A percentile compares a stretch with the other conserved stretches of the same genome.
These are phyloP conservation scores for Cryptomyrus ogoouensis DNA, from an alignment of 2,113 vertebrate genomes.

Conservation along the genomic window DNA sequence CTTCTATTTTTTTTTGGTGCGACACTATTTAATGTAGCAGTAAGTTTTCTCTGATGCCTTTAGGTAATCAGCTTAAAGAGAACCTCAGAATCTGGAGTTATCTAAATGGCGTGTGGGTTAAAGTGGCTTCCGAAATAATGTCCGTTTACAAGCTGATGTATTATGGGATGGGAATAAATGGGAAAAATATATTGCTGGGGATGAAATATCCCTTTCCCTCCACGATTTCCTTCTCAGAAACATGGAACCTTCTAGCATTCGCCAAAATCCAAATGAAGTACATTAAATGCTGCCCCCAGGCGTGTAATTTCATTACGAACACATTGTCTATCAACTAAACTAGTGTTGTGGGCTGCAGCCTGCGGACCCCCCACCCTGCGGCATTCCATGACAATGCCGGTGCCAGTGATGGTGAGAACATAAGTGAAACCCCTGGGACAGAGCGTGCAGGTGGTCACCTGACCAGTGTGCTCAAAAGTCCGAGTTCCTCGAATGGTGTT, in stretches of 20 bases:
- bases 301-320: conserved; percentile 28
- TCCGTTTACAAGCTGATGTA: neutral
- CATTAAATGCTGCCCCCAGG: conserved; percentile 32
- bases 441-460: neutral
- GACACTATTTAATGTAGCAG: neutral
- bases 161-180: conserved; percentile 1
- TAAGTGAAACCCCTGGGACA: neutral
- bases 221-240: neutral
- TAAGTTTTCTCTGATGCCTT: neutral
- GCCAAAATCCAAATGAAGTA: conserved; percentile 19
- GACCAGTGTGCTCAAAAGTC: neutral
- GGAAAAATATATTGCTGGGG: conserved; percentile 9
- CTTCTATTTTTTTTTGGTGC: neutral
- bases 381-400: neutral
- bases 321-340: conserved; percentile 30
- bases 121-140: neutral
- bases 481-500: neutral
- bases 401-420: neutral
- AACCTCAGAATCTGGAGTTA: neutral
- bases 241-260: neutral
- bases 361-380: neutral
- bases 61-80: neutral
- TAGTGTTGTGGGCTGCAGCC: conserved; percentile 23
- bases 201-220: neutral
- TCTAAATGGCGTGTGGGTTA: neutral